A percentile compares a stretch with the other conserved stretches of the same genome.
phyloP scores from a whole-genome alignment of 2,888 invertebrate species.

The Harpalus rufipes region DNA sequence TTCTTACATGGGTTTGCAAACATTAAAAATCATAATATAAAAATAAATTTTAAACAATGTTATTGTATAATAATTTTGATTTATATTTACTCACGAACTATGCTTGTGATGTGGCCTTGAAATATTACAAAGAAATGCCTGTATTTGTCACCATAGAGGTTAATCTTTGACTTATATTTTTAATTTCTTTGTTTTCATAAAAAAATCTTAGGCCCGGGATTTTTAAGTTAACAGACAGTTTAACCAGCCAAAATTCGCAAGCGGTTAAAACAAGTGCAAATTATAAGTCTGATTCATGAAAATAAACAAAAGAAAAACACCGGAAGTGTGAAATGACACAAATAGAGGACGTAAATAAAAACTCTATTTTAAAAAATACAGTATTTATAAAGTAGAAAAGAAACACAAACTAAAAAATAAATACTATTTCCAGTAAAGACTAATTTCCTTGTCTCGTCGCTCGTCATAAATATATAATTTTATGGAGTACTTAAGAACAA shows the following conservation, averaged over 20 bases:
- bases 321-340: too few relatives aligned
- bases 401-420: not conserved
- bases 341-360: too few relatives aligned
- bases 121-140: not conserved
- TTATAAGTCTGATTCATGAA: too few relatives aligned
- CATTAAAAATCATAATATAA: not conserved
- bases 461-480: constrained; percentile 1
- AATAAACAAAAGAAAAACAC: too few relatives aligned
- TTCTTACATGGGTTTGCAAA: not conserved
- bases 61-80: not conserved
- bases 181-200: too few relatives aligned
- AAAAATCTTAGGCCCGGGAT: too few relatives aligned
- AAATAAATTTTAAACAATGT: not conserved
- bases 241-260: too few relatives aligned
- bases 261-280: too few relatives aligned
- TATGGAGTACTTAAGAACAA: not conserved
- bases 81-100: not conserved
- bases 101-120: not conserved
- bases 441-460: not conserved
- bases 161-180: too few relatives aligned
- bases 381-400: too few relatives aligned
- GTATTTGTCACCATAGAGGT: not conserved
- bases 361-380: too few relatives aligned
- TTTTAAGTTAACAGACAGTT: too few relatives aligned
- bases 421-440: not conserved